These are phyloP conservation scores for Orbicella faveolata DNA, from an alignment of 64 coral and sea anemone species.

Conservation along the genomic window DNA sequence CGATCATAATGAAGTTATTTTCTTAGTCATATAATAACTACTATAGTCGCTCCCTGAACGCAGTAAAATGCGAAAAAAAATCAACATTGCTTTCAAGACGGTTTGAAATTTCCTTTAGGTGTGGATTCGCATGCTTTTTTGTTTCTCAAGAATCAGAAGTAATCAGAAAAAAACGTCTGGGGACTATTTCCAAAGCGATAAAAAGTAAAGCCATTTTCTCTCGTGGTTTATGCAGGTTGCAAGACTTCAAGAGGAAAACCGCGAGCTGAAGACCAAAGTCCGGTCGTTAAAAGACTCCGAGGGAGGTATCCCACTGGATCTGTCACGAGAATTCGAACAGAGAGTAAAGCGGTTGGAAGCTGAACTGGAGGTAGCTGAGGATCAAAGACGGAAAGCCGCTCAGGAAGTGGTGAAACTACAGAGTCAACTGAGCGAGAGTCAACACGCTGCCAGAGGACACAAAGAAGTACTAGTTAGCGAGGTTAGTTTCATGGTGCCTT, in stretches of 20 bases:
- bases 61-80: too few species aligned
- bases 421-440: constrained; percentile 72
- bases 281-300: constrained; percentile 45
- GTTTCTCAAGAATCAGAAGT: too few species aligned
- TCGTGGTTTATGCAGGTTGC: constrained; percentile 54
- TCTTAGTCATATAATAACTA: too few species aligned
- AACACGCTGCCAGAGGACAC: constrained; percentile 51
- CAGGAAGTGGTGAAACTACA: constrained; percentile 75
- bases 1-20: too few species aligned
- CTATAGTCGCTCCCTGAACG: too few species aligned
- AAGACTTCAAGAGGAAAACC: constrained; percentile 81
- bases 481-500: constrained; percentile 27
- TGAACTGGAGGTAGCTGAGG: constrained; percentile 76
- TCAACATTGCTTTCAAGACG: too few species aligned
- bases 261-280: constrained; percentile 71
- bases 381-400: constrained; percentile 55
- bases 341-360: constrained; percentile 62
- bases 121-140: too few species aligned
- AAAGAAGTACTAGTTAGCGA: constrained; percentile 73
- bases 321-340: constrained; percentile 83
- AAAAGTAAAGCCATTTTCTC: not conserved
- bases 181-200: not conserved
- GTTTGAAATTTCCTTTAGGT: too few species aligned
- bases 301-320: constrained; percentile 47
- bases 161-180: too few species aligned